Base-by-base conservation (phyloP, 2,113 vertebrate genomes). In the Malurus cyaneus region DNA sequence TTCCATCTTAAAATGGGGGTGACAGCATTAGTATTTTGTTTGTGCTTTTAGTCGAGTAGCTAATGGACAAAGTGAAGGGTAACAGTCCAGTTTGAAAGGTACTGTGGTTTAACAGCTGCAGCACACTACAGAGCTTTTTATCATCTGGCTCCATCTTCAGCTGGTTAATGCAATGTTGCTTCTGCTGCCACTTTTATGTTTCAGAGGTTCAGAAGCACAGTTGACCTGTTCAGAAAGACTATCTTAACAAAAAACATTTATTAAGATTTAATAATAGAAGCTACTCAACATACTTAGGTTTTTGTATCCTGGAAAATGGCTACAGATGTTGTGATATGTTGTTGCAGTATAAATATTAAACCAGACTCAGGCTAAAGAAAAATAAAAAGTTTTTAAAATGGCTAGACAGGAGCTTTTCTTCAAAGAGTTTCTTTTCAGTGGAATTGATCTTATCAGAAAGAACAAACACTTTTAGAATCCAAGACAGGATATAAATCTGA, bases 341-440 rank as follows among this genome's bases (percentile, higher is more conserved):
- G 31, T 70, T 80, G 46, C 67, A 94, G 70, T 88, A 62, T 78
- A 95, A 96, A 95, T 96, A 96, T 92, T 87, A 82, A 92, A 86
- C 70, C 59, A 83, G 71, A 89, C 57, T 61, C 24, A 32, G 34
- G 34, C 50, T 73, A 56, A 95, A 89, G 62, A 60, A 78, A 86
- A 96, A 74, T 42, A 67, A 65, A 59, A 92, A 60, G 34, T 64
- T 89, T 93, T 86, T 11, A 14, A 88, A 96, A 85, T 89, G 86
- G 72, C 96, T 96, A 97, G 97, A 97, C 90, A 76, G 85, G 78
- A 96, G 65, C 91, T 97, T 97, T 96, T 93, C 95, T 96, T 97
- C 80, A 95, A 96, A 97, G 92, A 88, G 46, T 70, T 93, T 31
- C 44, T 96, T 57, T 29, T 20, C 19, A 41, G 29, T 93, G 74